Evolutionary conservation across 1,140 invertebrate genomes (phyloP), one percentile per base, ranked within the genome.

Genomic region (Nephila pilipes): DNA sequence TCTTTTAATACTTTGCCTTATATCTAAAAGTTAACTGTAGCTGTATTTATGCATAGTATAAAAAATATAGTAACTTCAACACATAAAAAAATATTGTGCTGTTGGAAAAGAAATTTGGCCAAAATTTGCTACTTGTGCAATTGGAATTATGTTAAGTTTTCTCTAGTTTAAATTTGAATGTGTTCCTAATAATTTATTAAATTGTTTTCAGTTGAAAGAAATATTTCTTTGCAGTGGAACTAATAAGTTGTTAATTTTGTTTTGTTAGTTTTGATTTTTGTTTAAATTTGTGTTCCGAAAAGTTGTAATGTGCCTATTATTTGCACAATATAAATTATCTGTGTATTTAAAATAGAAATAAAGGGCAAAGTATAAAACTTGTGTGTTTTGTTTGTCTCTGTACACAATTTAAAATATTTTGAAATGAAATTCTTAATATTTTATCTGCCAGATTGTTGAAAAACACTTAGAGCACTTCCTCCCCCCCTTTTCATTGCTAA

Each of bases 341-440:
- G 16, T 83, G 81, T 83, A 83, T 83, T 55, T 83, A 57, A 83
- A 83, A 57, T 83, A 83, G 81, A 83, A 83, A 83, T 83, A 83
- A 75, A 75, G 69, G 69, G 69, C 69, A 75, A 75, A 75, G 69
- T 75, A 75, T 32, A 75, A 75, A 32, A 32, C 5, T 32, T 75
- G 69, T 75, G 63, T 29, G 25, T 65, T 65, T n/a, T 29, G 16
- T 65, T 65, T 63, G 20, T 22, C 63, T 65, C 46, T 10, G 8
- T 46, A 46, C 12, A 10, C 12, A 46, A 46, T 46, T 0, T 46
- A 46, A 46, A 46, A 46, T 46, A 46, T 10, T 46, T n/a, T n/a
- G n/a, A n/a, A n/a, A n/a, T n/a, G n/a, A n/a, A n/a, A 46, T 46
- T 46, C 12, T 46, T 46, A 10, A n/a, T 46, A 46, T 46, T 46